Conservation (phyloP, 2,113 vertebrate genomes). For the Acinonyx jubatus region DNA sequence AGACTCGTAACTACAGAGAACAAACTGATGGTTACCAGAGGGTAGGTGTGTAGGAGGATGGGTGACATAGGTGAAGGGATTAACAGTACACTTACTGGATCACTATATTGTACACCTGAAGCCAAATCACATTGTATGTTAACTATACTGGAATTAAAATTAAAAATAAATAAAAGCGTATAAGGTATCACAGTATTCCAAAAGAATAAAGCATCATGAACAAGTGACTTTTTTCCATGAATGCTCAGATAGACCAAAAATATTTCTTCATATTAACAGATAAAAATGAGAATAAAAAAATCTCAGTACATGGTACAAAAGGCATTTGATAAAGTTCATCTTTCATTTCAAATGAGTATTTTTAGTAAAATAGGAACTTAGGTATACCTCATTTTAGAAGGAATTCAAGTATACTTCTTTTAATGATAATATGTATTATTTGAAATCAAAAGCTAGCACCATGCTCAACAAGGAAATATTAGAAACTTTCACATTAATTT, state of each 20-base stretch:
- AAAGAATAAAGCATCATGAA: neutral
- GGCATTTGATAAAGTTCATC: neutral
- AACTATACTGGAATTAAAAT: neutral
- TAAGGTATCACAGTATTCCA: neutral
- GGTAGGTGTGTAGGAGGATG: neutral
- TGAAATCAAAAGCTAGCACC: neutral
- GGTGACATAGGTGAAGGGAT: neutral
- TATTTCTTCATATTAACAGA: neutral
- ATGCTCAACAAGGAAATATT: neutral
- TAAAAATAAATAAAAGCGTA: neutral
- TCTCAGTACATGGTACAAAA: neutral
- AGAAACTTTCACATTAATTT: neutral
- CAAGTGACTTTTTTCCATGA: neutral
- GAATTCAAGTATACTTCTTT: neutral
- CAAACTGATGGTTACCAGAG: neutral
- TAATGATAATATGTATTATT: neutral
- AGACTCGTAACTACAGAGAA: too few relatives aligned
- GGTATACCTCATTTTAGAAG: neutral
- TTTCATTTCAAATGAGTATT: neutral
- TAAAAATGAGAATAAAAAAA: neutral
- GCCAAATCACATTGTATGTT: neutral
- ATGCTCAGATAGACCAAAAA: neutral
- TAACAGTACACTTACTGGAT: neutral
- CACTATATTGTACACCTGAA: neutral
- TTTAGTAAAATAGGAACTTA: neutral